Evolutionary conservation across 2,113 vertebrate species (phyloP), one percentile per base, ranked within the genome.

Genomic region (Gyps fulvus): DNA sequence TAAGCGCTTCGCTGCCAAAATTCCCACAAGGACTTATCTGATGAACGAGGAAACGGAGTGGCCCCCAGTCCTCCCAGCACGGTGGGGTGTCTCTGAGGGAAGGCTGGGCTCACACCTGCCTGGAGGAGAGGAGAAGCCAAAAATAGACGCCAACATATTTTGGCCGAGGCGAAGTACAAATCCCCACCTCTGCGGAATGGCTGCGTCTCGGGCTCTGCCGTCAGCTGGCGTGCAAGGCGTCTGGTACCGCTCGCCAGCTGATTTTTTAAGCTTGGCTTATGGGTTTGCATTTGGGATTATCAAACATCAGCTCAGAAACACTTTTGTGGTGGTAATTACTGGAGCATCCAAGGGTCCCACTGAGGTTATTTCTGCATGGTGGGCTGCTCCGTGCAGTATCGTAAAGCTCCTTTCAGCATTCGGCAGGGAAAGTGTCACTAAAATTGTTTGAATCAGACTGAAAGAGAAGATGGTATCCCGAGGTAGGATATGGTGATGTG

Each of bases 1-100:
- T 26, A 8, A 13, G 49, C 26, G 49, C 25, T 50, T 50, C 4
- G 6, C 71, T 79, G 76, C 88, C 93, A 91, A 59, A 83, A 93
- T 84, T 91, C 92, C 93, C 71, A 6, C 78, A 43, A 50, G 65
- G 71, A 66, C 67, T 90, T 83, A 92, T 58, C 76, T 81, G 86
- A 94, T 90, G 71, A 76, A 29, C 1, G 7, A 70, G 84, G 92
- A 92, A 93, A 32, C 6, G 54, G 72, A 72, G 73, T 54, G 25
- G 65, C 67, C 85, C 54, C 3, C 43, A 19, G 42, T 86, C 58
- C 54, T 85, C 38, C 87, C 63, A 62, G n/a, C 7, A 0, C 20
- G 1, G 90, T 40, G 63, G 83, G 79, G 55, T 72, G 38, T 49
- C 95, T 97, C 42, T 3, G 1, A 83, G 67, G 83, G 84, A 82